phyloP scores from a whole-genome alignment of 2,888 invertebrate species.

The Tetrapedia diversipes region DNA sequence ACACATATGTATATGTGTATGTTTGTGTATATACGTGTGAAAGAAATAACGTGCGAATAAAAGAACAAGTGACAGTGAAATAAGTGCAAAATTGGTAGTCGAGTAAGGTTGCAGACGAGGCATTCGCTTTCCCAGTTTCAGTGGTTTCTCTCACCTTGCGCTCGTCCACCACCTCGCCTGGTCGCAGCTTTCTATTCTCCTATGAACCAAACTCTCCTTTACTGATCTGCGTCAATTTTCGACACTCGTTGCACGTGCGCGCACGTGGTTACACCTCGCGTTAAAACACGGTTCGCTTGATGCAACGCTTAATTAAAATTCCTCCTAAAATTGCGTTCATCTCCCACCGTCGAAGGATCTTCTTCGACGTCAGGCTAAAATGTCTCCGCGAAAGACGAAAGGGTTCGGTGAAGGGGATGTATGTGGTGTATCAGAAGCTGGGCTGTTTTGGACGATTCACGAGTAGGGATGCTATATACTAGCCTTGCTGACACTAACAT shows the following conservation, averaged over 20 bases:
- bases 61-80: constrained; percentile 56
- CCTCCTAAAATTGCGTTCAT: neutral
- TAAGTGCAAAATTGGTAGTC: constrained; percentile 74
- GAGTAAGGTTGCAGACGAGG: constrained; percentile 78
- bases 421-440: constrained; percentile 62
- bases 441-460: constrained; percentile 65
- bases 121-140: constrained; percentile 65
- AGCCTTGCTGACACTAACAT: constrained; percentile 64
- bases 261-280: no score
- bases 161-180: constrained; percentile 96
- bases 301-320: no score
- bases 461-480: constrained; percentile 58
- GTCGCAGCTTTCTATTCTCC: constrained; percentile 96
- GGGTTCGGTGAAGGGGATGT: constrained; percentile 24
- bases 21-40: constrained; percentile 56
- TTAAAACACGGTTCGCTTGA: no score
- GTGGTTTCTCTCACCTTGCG: constrained; percentile 89
- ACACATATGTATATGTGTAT: no score
- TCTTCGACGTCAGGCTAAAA: neutral
- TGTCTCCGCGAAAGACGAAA: neutral
- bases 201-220: constrained; percentile 84
- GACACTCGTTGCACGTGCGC: neutral
- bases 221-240: constrained; percentile 57
- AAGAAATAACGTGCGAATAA: constrained; percentile 29
- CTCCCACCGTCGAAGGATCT: neutral